Evolutionary conservation across 2,888 invertebrate species (phyloP), one percentile per base, ranked within the genome.

Genomic region (Apocheima hispidaria): DNA sequence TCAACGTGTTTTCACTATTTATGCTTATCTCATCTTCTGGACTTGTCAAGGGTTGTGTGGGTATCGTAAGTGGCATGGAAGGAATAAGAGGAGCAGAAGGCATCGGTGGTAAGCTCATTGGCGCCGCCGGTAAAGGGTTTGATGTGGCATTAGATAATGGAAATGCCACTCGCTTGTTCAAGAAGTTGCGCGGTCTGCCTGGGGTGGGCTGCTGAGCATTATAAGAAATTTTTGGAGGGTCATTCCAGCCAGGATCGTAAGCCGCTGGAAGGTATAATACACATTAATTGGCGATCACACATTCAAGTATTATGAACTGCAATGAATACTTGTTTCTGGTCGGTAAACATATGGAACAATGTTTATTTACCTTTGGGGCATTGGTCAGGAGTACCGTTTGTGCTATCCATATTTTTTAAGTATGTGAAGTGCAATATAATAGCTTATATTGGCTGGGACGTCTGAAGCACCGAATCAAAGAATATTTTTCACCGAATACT

Each of bases 231-330:
- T 87, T 87, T 1, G 94, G 94, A 4, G 94, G 94, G 71, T 94
- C 94, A 69, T 94, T 94, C 94, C 94, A 94, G 6, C 94, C 94
- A 35, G 93, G 93, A 72, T 94, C 93, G 66, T 84, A 91, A 9
- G 86, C 75, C 7, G 81, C 92, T 93, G 51, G 2, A 64, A 44
- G 14, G 2, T 30, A 9, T 18, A 18, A 18, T 30, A 2, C 5
- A 20, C 4, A n/a, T 36, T 7, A 26, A 23, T 14, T 14, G 4
- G 12, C 9, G 14, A 14, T 14, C n/a, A 5, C n/a, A n/a, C 6
- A 9, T 1, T 6, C n/a, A 23, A 0, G 9, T 4, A 21, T 12
- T 23, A 23, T 23, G n/a, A n/a, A 23, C 9, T 26, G 9, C 0
- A 4, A 14, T 14, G 4, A n/a, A 6, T 35, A 35, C 35, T 14